Evolutionary conservation across 1,140 invertebrate genomes (phyloP), one percentile per base, ranked within the genome.

Genomic region (Sinella curviseta): DNA sequence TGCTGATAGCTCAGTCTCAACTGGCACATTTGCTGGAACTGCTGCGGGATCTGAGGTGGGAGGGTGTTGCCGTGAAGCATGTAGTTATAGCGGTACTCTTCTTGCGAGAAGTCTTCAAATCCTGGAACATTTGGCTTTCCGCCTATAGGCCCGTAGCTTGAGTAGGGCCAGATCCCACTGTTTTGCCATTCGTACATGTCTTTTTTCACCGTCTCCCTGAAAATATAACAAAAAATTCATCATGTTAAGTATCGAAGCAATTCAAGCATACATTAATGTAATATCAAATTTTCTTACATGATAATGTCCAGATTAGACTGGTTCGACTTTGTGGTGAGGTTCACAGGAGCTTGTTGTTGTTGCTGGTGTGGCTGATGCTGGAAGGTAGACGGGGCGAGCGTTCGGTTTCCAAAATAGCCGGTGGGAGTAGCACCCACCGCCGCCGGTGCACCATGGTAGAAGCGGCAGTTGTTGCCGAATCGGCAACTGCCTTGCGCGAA

Each of bases 41-140:
- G 24, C 30, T 55, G 80, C 1, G 16, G 3, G 2, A 80, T 3
- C 1, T 54, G 26, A 1, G 35, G 28, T 30, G 76, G 79, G 1
- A 73, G 1, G 24, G 14, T 31, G 28, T 28, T 65, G 14, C 28
- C 31, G 20, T 74, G 31, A 30, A 14, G 20, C 28, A 36, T 8
- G 17, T 31, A 76, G 4, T n/a, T 54, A 26, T 30, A 60, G 28
- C 82, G 35, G 30, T 80, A 48, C 33, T 83, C 82, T 48, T 83
- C 82, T 3, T 36, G 55, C 8, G 80, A 83, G 26, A 79, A 67
- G 35, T 83, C 82, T 77, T 83, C 78, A 74, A 83, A 83, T 1
- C 78, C 77, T 16, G 74, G 74, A 57, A 81, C 28, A 76, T 65
- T 70, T 0, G 70, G n/a, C 55, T 79, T 80, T 3, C 34, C 28